Evolutionary conservation across 2,888 invertebrate genomes (phyloP).

Genomic region (Agrilus biguttatus): DNA sequence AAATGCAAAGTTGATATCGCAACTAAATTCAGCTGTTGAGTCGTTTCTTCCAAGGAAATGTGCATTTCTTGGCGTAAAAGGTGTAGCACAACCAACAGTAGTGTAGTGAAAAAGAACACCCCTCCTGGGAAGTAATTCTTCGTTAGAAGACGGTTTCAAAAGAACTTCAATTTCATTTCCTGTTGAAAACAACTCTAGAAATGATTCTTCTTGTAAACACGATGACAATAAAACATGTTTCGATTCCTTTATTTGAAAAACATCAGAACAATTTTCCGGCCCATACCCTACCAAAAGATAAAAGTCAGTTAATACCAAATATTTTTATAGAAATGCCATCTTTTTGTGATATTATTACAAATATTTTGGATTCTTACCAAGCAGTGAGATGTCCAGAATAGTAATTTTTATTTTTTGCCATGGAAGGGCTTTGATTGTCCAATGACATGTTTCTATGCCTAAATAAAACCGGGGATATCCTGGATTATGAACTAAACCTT

Average conservation of each 20-base stretch:
- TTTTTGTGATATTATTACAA: neutral
- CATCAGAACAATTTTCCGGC: slow-evolving; percentile 35
- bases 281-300: neutral
- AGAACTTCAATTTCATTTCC: slow-evolving; percentile 32
- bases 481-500: slow-evolving; percentile 55
- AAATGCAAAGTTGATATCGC: slow-evolving; percentile 53
- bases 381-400: slow-evolving; percentile 54
- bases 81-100: slow-evolving; percentile 53
- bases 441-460: slow-evolving; percentile 48
- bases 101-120: slow-evolving; percentile 47
- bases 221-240: slow-evolving; percentile 36
- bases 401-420: slow-evolving; percentile 50
- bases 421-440: slow-evolving; percentile 46
- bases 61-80: slow-evolving; percentile 49
- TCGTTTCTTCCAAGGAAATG: slow-evolving; percentile 51
- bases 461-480: slow-evolving; percentile 64
- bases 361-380: slow-evolving; percentile 37
- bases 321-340: neutral
- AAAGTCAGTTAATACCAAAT: too few species aligned
- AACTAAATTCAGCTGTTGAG: slow-evolving; percentile 51
- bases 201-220: slow-evolving; percentile 40
- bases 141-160: slow-evolving; percentile 12
- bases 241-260: slow-evolving; percentile 35
- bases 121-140: slow-evolving; percentile 25
- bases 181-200: slow-evolving; percentile 34